A percentile compares a stretch with the other conserved stretches of the same genome.
Evolutionary conservation across 2,888 invertebrate genomes (phyloP).

Genomic region (Drosophila colorata): DNA sequence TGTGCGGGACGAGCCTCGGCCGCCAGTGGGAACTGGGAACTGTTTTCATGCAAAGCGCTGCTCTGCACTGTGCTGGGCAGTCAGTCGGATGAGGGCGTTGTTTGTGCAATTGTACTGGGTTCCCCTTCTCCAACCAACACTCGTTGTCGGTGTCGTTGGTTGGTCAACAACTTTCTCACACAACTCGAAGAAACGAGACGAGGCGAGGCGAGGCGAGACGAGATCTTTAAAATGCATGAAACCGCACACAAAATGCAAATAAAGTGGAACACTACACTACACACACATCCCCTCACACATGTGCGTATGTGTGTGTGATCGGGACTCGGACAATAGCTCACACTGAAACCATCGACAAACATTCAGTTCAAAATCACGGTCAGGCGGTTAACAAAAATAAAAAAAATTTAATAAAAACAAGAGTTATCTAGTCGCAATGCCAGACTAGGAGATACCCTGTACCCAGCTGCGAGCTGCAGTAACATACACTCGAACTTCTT

Average conservation of each 20-base stretch:
- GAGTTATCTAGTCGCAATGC: not conserved
- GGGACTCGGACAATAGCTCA: conserved; percentile 57
- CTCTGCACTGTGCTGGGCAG: conserved; percentile 15
- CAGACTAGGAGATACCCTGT: not conserved
- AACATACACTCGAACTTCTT: not conserved
- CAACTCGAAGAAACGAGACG: conserved; percentile 7
- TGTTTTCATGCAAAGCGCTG: conserved; percentile 24
- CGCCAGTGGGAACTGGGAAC: conserved; percentile 35
- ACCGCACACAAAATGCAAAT: conserved; percentile 52
- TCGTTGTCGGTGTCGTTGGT: conserved; percentile 4
- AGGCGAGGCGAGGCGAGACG: not conserved
- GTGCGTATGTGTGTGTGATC: conserved; percentile 15
- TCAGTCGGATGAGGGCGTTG: conserved; percentile 52
- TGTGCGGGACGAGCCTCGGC: conserved; percentile 57
- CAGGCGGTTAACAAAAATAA: conserved; percentile 41
- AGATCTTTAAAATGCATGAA: conserved; percentile 43
- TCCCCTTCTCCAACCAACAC: not conserved
- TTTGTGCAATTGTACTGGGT: conserved; percentile 15
- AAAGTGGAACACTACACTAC: conserved; percentile 44
- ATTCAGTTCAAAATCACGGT: conserved; percentile 70
- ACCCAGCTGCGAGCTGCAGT: not conserved
- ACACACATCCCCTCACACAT: conserved; percentile 4
- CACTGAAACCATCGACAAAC: conserved; percentile 53
- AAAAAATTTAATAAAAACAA: not conserved
- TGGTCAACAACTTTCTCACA: conserved; percentile 56